phyloP scores from a whole-genome alignment of 1,140 invertebrate species.

The Aphaenogaster floridana region DNA sequence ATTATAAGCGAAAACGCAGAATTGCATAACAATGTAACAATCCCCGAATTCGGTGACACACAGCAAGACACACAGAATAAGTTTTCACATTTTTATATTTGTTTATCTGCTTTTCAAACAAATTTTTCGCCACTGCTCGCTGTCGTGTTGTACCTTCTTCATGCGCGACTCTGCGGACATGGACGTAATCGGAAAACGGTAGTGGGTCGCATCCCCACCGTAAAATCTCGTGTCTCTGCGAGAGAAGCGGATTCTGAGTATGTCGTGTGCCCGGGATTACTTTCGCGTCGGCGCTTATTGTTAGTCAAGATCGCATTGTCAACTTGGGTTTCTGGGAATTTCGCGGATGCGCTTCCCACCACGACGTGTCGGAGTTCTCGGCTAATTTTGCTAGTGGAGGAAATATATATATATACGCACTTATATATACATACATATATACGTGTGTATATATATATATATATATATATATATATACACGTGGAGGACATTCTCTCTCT shows the following conservation, averaged over 20 bases:
- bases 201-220: background rate
- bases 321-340: slow-evolving; percentile 59
- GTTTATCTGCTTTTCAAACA: background rate
- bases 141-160: slow-evolving; percentile 4
- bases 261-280: slow-evolving; percentile 52
- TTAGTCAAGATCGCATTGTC: slow-evolving; percentile 74
- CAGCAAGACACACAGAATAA: too few species aligned
- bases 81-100: background rate
- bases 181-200: slow-evolving; percentile 37
- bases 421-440: background rate
- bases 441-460: background rate
- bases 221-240: background rate
- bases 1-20: background rate
- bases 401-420: background rate
- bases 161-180: background rate
- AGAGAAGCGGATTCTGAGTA: slow-evolving; percentile 26
- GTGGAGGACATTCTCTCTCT: too few species aligned
- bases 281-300: slow-evolving; percentile 58
- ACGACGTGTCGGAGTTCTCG: slow-evolving; percentile 41
- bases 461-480: background rate
- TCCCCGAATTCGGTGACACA: background rate
- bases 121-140: slow-evolving; percentile 1
- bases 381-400: slow-evolving; percentile 70
- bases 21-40: background rate
- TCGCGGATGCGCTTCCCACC: slow-evolving; percentile 7